Evolutionary conservation across 2,888 invertebrate species (phyloP).

Genomic region (Lagria hirta): DNA sequence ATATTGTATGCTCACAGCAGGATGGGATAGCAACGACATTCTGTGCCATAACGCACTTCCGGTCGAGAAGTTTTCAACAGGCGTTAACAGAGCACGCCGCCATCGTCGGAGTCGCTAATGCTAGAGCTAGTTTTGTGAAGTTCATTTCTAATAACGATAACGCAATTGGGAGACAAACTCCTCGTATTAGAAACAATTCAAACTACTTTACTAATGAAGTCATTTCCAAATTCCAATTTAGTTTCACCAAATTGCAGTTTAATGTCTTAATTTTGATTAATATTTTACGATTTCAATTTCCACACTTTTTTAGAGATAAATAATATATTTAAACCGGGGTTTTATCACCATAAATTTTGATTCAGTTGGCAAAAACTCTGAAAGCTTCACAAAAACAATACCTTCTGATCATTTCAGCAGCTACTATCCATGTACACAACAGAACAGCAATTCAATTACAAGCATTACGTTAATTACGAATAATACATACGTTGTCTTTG

Average conservation of each 20-base stretch:
- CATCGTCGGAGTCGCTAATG: slow-evolving; percentile 33
- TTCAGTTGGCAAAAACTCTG: too few relatives aligned
- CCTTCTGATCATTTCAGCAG: slow-evolving; percentile 6
- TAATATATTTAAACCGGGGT: too few relatives aligned
- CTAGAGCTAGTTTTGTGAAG: slow-evolving; percentile 33
- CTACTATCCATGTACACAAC: slow-evolving; percentile 10
- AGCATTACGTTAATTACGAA: slow-evolving; percentile 11
- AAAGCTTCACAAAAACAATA: slow-evolving; percentile 20
- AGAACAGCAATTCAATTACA: slow-evolving; percentile 6
- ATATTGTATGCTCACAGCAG: slow-evolving; percentile 32
- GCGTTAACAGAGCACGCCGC: slow-evolving; percentile 25
- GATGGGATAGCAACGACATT: slow-evolving; percentile 29
- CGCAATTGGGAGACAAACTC: slow-evolving; percentile 36
- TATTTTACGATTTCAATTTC: slow-evolving; percentile 30
- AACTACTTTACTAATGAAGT: slow-evolving; percentile 36
- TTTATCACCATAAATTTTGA: too few relatives aligned
- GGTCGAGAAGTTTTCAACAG: slow-evolving; percentile 31
- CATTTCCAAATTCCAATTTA: slow-evolving; percentile 39
- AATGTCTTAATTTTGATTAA: slow-evolving; percentile 38
- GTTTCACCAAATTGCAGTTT: slow-evolving; percentile 36
- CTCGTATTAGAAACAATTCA: slow-evolving; percentile 34
- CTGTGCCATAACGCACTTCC: slow-evolving; percentile 34
- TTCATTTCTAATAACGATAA: slow-evolving; percentile 39
- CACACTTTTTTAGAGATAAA: slow-evolving; percentile 9
- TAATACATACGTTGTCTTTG: slow-evolving; percentile 5